Base-by-base conservation (phyloP, 1,140 invertebrate genomes). In the Zophobas morio region DNA sequence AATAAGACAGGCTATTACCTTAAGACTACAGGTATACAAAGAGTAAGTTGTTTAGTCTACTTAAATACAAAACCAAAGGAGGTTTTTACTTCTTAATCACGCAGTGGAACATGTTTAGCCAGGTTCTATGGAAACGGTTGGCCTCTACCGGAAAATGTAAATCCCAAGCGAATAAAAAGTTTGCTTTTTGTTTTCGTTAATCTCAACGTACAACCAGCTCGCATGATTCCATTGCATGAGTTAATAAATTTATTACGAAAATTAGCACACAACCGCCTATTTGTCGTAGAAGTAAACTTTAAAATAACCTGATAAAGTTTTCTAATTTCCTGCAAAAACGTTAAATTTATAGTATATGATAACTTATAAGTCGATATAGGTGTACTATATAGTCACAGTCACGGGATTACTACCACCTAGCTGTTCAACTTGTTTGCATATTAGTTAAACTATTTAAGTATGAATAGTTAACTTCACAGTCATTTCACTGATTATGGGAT, bases 201-300 rank as follows among this genome's bases (percentile, higher is more conserved):
- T 42, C 6, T 34, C 60, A 46, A 20, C 60, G 8, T 34, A 20
- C 49, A 51, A 51, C 49, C n/a, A 35, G 42, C 60, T 66, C 42
- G 60, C 60, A 66, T 66, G 60, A n/a, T 42, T 66, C 33, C 60
- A 32, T 66, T 66, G 60, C 60, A 66, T 66, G 60, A 66, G 60
- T 40, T 20, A 66, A 66, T 66, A 66, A 66, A 66, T 66, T 66
- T 66, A 66, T 66, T 66, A 66, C 37, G 60, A 66, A 66, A 66
- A 66, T 66, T 66, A 66, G 60, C 60, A 66, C 60, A 66, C 60
- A 66, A 66, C 60, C 60, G 60, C 60, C 39, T 66, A 66, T 66
- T 66, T 66, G 60, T 66, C 42, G 60, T 66, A 66, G 39, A 66
- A 66, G 60, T 66, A 39, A 66, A 66, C 60, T 66, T 66, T 66